phyloP scores from a whole-genome alignment of 2,797 vertebrate genomes.

The Anabas testudineus region DNA sequence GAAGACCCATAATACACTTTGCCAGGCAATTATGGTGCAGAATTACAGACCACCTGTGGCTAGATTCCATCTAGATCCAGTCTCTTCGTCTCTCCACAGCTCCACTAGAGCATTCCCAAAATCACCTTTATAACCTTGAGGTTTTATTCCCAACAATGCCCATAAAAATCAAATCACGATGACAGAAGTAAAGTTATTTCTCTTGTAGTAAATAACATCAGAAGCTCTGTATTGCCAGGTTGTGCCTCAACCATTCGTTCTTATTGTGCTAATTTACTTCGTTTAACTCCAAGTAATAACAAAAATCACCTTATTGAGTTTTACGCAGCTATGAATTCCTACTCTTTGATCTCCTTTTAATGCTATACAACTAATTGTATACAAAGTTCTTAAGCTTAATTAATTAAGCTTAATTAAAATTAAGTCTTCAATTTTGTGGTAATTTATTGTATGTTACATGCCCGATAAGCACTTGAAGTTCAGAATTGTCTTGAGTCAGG shows the following conservation, averaged over 20 bases:
- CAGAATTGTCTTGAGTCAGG: no score
- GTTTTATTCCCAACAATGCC: conserved; percentile 67
- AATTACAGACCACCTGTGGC: conserved; percentile 87
- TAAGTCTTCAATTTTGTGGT: neutral
- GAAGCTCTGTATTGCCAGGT: conserved; percentile 46
- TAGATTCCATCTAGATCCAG: conserved; percentile 68
- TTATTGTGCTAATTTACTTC: conserved; percentile 28
- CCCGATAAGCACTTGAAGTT: no score
- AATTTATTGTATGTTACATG: neutral
- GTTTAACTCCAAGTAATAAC: conserved; percentile 56
- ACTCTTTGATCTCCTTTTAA: neutral
- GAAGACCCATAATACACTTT: conserved; percentile 82
- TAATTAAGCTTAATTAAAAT: no score
- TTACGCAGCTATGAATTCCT: conserved; percentile 14
- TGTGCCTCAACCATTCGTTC: conserved; percentile 20
- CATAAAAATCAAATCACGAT: conserved; percentile 67
- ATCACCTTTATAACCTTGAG: conserved; percentile 68
- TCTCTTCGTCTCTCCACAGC: conserved; percentile 19
- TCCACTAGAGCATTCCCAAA: conserved; percentile 42
- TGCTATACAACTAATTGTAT: neutral
- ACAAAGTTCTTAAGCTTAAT: no score
- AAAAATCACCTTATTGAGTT: conserved; percentile 36
- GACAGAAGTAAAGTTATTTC: conserved; percentile 68
- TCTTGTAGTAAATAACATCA: conserved; percentile 66
- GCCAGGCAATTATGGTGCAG: conserved; percentile 82